These are phyloP conservation scores for Eupsilia transversa DNA, from an alignment of 2,888 invertebrate species.

Conservation along the genomic window DNA sequence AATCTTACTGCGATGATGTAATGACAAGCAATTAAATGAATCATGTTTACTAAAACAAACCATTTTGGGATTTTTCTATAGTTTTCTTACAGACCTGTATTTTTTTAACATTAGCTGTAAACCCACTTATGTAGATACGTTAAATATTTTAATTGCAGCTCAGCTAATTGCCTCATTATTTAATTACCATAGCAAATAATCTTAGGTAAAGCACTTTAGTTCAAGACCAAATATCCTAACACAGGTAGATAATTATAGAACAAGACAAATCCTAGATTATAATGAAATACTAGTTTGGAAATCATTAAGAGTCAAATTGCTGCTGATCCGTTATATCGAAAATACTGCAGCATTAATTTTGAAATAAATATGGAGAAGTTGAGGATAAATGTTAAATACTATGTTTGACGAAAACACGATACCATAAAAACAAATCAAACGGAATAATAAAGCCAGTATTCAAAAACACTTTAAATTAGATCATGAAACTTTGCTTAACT, in stretches of 20 bases:
- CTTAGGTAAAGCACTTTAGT: not conserved
- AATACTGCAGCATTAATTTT: too few species aligned
- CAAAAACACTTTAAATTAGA: too few species aligned
- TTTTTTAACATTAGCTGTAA: not conserved
- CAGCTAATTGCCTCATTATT: not conserved
- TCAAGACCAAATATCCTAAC: not conserved
- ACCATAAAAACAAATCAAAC: too few species aligned
- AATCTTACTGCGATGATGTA: conserved; percentile 38
- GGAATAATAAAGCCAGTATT: too few species aligned
- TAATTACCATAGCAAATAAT: conserved; percentile 17
- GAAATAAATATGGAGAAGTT: too few species aligned
- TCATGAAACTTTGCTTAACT: too few species aligned
- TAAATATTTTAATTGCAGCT: conserved; percentile 1
- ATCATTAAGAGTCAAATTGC: too few species aligned
- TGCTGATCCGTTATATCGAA: too few species aligned
- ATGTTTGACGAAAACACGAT: too few species aligned
- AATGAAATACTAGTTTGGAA: not conserved
- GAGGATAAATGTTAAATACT: too few species aligned
- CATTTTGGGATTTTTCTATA: conserved; percentile 1
- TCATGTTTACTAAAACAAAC: conserved; percentile 1
- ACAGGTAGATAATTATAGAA: not conserved
- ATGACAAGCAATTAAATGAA: conserved; percentile 28
- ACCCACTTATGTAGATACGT: not conserved
- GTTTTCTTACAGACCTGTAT: not conserved
- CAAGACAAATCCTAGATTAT: not conserved